These are phyloP conservation scores for Caenorhabditis becei DNA, from an alignment of 2,888 invertebrate genomes.

Conservation along the genomic window DNA sequence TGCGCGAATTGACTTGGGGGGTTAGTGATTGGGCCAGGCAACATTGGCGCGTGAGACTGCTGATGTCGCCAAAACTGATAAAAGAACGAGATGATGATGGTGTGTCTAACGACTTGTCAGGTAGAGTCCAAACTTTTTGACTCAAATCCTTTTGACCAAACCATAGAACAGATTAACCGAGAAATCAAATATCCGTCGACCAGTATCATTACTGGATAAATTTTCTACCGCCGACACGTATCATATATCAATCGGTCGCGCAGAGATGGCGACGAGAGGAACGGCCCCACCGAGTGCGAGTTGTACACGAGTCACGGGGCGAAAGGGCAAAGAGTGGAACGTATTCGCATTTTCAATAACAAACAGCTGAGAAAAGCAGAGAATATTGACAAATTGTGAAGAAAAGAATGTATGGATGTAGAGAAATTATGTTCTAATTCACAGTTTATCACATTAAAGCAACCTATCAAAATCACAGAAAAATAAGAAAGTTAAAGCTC, in stretches of 20 bases:
- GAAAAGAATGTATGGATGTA: background rate
- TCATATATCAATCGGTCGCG: constrained; percentile 47
- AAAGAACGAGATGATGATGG: constrained; percentile 35
- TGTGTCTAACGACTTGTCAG: background rate
- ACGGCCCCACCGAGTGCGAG: background rate
- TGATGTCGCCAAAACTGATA: constrained; percentile 31
- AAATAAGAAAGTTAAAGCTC: constrained; percentile 16
- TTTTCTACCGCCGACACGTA: constrained; percentile 23
- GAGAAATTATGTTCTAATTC: background rate
- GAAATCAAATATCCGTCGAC: no score
- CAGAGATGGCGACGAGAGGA: background rate
- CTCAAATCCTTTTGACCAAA: no score
- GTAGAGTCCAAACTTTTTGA: no score
- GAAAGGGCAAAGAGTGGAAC: constrained; percentile 3
- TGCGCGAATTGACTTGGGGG: constrained; percentile 24
- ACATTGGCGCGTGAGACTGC: constrained; percentile 9
- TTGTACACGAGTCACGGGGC: constrained; percentile 26
- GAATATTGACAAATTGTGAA: background rate
- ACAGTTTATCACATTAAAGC: constrained; percentile 18
- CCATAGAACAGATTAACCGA: no score
- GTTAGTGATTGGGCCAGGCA: constrained; percentile 32
- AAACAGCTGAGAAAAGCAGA: background rate
- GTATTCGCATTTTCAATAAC: background rate
- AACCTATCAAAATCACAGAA: background rate
- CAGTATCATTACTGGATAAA: constrained; percentile 9